These are phyloP conservation scores for Knipowitschia caucasica DNA, from an alignment of 2,797 vertebrate genomes.

Conservation along the genomic window DNA sequence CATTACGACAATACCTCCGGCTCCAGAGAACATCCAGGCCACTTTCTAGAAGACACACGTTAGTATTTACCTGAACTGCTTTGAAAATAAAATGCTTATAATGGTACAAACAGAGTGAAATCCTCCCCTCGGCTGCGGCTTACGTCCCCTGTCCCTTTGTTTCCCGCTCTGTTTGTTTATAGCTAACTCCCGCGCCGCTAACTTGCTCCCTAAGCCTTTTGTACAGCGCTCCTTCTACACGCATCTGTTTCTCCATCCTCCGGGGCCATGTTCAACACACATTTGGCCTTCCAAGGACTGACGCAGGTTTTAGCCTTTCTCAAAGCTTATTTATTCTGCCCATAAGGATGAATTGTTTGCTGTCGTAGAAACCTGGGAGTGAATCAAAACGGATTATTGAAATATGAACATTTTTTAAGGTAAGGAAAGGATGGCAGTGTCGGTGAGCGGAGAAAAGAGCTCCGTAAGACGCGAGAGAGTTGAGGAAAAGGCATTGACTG, in stretches of 20 bases:
- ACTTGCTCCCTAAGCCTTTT: constrained; percentile 9
- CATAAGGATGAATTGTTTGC: neutral
- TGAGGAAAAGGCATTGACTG: neutral
- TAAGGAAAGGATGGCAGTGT: no score
- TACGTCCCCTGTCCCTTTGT: constrained; percentile 10
- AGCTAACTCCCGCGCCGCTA: constrained; percentile 19
- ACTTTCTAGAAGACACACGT: neutral
- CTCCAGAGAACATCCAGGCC: no score
- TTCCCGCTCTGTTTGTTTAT: constrained; percentile 23
- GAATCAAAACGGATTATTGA: neutral
- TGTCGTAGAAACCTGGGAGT: neutral
- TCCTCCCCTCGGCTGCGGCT: neutral
- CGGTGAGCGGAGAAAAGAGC: no score
- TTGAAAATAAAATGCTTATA: neutral
- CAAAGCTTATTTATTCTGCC: neutral
- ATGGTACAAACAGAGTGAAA: constrained; percentile 6
- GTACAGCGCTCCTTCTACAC: constrained; percentile 5
- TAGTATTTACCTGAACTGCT: neutral
- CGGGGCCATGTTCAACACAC: neutral
- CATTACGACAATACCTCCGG: no score
- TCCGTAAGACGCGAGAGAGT: no score
- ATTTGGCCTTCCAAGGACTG: neutral
- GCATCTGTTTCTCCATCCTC: neutral
- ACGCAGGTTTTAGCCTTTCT: neutral
- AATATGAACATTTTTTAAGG: no score